These are phyloP conservation scores for Andrena haemorrhoa DNA, from an alignment of 2,888 invertebrate genomes.

Conservation along the genomic window DNA sequence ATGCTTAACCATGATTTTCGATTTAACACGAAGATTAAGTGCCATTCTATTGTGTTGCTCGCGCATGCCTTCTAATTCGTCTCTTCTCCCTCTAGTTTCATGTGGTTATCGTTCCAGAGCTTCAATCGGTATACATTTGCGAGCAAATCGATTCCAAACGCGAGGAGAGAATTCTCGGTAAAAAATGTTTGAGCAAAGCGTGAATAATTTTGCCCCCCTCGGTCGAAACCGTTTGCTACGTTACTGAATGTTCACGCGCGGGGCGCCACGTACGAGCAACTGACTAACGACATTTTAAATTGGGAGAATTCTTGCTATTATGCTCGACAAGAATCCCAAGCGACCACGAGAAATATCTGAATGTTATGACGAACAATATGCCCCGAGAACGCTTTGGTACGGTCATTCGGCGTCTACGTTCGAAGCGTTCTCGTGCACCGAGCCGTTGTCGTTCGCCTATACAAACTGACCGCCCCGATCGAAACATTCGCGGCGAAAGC, in stretches of 20 bases:
- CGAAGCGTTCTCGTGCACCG: not conserved
- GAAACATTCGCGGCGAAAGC: not conserved
- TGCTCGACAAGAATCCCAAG: not conserved
- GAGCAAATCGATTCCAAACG: not conserved
- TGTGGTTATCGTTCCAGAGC: slow-evolving; percentile 16
- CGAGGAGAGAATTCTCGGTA: too few species aligned
- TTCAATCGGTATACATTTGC: slow-evolving; percentile 27
- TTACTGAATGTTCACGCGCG: not conserved
- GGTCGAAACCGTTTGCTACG: not conserved
- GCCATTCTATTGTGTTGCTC: slow-evolving; percentile 12
- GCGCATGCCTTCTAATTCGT: slow-evolving; percentile 36
- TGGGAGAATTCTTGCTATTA: not conserved
- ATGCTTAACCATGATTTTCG: slow-evolving; percentile 37
- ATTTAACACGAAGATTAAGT: slow-evolving; percentile 31
- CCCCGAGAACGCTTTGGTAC: too few species aligned
- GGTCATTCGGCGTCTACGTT: not conserved
- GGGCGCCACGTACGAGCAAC: not conserved
- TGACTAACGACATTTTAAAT: not conserved
- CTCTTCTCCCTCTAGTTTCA: not conserved
- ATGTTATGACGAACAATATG: too few species aligned
- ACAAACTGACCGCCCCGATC: slow-evolving; percentile 17
- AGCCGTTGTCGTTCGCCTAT: slow-evolving; percentile 11
- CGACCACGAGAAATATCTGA: not conserved
- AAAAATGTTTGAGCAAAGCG: not conserved
- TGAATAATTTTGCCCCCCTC: not conserved